These are phyloP conservation scores for Nothoprocta pentlandii DNA, from an alignment of 2,113 vertebrate genomes.

Conservation along the genomic window DNA sequence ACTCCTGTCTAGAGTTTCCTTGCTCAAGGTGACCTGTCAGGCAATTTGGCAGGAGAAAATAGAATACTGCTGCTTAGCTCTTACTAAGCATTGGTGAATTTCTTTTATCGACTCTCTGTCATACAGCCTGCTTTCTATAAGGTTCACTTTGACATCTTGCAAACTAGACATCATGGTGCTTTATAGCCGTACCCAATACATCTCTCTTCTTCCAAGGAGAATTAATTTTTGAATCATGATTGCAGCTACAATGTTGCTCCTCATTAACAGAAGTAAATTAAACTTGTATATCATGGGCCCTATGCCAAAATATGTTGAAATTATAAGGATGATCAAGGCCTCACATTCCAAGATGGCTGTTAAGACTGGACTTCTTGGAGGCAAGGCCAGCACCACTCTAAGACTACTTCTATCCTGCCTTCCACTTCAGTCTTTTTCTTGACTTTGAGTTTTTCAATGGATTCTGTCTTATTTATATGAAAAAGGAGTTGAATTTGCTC, in stretches of 20 bases:
- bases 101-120: slow-evolving; percentile 52
- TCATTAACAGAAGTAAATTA: slow-evolving; percentile 30
- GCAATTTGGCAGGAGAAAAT: neutral
- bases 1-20: neutral
- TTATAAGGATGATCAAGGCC: neutral
- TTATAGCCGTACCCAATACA: neutral
- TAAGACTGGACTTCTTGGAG: neutral
- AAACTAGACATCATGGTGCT: neutral
- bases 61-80: slow-evolving; percentile 16
- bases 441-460: neutral
- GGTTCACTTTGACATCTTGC: slow-evolving; percentile 34
- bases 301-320: neutral
- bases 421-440: neutral
- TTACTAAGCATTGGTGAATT: slow-evolving; percentile 1
- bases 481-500: neutral
- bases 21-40: slow-evolving; percentile 19
- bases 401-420: neutral
- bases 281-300: neutral
- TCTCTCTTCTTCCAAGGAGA: neutral
- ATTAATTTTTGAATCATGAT: neutral
- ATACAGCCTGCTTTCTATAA: neutral
- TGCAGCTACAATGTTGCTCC: neutral
- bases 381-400: accelerated
- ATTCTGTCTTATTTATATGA: neutral
- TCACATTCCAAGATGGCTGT: neutral